Evolutionary conservation across 2,888 invertebrate species (phyloP).

Genomic region (Acrobasis consociella): DNA sequence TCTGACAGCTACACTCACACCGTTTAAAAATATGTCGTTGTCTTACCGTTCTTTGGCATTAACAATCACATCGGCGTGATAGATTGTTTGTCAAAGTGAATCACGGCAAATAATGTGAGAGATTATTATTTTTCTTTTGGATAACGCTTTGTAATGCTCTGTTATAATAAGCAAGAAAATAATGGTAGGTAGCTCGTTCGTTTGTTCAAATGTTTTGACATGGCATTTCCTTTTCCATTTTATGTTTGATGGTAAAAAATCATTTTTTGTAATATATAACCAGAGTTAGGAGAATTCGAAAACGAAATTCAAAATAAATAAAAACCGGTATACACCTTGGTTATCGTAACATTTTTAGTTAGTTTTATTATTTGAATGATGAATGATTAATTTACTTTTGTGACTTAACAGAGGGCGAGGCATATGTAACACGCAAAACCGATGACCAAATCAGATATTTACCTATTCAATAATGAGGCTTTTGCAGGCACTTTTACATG

Average conservation of each 20-base stretch:
- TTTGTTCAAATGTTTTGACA: neutral
- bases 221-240: neutral
- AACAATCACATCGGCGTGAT: slow-evolving; percentile 51
- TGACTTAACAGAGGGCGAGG: too few relatives aligned
- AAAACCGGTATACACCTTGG: neutral
- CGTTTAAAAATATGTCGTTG: slow-evolving; percentile 48
- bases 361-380: neutral
- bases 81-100: slow-evolving; percentile 47
- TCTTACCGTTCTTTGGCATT: slow-evolving; percentile 57
- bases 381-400: too few relatives aligned
- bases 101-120: slow-evolving; percentile 37
- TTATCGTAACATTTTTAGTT: neutral
- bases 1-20: slow-evolving; percentile 57
- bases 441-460: neutral
- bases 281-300: slow-evolving; percentile 1
- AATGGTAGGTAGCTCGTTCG: neutral
- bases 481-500: too few relatives aligned
- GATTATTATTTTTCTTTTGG: slow-evolving; percentile 29
- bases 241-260: neutral
- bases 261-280: neutral
- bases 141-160: neutral
- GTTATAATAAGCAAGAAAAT: neutral
- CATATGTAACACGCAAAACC: neutral
- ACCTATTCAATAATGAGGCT: neutral
- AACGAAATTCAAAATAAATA: neutral